phyloP scores from a whole-genome alignment of 2,888 invertebrate genomes.

The Kryphioiulus occultus region DNA sequence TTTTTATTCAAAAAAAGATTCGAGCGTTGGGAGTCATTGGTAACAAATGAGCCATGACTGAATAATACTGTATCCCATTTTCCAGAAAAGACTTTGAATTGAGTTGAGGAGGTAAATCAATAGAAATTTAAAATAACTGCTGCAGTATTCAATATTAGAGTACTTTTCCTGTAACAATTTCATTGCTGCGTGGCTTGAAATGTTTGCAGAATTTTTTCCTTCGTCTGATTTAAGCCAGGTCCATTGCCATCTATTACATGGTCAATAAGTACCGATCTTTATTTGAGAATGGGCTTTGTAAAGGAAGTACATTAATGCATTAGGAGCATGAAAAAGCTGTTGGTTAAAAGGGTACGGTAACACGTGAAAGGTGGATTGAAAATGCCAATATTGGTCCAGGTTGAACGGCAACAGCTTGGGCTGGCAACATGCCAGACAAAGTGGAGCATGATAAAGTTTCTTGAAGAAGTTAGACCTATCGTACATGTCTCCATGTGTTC shows the following conservation, averaged over 20 bases:
- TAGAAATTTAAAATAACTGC: neutral
- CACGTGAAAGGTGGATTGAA: conserved; percentile 12
- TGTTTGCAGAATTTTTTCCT: neutral
- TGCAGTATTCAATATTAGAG: neutral
- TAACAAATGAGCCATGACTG: too few relatives aligned
- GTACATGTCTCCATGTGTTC: neutral
- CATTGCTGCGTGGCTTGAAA: neutral
- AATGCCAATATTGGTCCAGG: conserved; percentile 26
- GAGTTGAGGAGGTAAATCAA: neutral
- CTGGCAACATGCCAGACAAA: conserved; percentile 20
- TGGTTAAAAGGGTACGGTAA: conserved; percentile 12
- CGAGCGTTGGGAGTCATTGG: too few relatives aligned
- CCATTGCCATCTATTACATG: neutral
- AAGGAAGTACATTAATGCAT: neutral
- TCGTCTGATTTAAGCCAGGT: neutral
- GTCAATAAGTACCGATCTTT: neutral
- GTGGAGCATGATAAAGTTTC: conserved; percentile 35
- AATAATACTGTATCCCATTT: neutral
- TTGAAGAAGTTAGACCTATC: neutral
- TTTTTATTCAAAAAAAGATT: too few relatives aligned
- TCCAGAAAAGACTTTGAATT: neutral
- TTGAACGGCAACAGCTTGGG: conserved; percentile 7
- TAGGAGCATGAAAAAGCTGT: conserved; percentile 12
- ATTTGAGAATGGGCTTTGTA: neutral
- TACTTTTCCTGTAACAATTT: neutral